These are phyloP conservation scores for Gavia stellata DNA, from an alignment of 2,113 vertebrate genomes.

Conservation along the genomic window DNA sequence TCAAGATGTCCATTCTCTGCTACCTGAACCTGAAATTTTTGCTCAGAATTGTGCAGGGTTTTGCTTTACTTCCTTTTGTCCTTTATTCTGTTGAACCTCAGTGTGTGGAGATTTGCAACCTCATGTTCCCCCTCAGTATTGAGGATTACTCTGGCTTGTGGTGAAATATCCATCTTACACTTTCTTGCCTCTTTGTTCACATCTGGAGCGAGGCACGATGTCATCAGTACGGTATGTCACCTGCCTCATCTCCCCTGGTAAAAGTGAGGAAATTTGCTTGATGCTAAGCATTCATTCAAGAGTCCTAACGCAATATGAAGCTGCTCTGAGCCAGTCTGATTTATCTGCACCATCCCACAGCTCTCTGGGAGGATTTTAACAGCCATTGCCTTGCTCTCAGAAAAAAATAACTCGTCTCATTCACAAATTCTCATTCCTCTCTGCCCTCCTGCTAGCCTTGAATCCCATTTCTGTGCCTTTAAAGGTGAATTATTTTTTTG, in stretches of 20 bases:
- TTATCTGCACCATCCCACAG: not conserved
- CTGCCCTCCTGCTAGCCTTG: not conserved
- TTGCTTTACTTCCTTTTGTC: not conserved
- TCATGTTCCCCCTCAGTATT: not conserved
- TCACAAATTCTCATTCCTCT: not conserved
- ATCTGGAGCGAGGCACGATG: conserved; percentile 31
- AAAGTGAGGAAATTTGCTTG: conserved; percentile 24
- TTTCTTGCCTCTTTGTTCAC: conserved; percentile 14
- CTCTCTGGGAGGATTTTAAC: not conserved
- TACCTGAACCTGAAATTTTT: not conserved
- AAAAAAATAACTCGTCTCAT: not conserved
- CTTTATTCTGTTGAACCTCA: not conserved
- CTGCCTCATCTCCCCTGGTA: conserved; percentile 36
- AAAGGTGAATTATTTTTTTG: conserved; percentile 52
- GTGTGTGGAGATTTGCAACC: not conserved
- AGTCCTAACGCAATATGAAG: not conserved
- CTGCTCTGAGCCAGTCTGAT: not conserved
- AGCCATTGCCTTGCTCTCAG: not conserved
- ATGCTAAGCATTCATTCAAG: not conserved
- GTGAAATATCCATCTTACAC: not conserved
- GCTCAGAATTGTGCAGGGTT: not conserved
- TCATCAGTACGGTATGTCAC: conserved; percentile 35
- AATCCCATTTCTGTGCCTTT: conserved; percentile 5
- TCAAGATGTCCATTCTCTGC: not conserved
- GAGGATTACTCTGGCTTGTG: not conserved